Base-by-base conservation (phyloP, 2,888 invertebrate species). In the Exephanes ischioxanthus region DNA sequence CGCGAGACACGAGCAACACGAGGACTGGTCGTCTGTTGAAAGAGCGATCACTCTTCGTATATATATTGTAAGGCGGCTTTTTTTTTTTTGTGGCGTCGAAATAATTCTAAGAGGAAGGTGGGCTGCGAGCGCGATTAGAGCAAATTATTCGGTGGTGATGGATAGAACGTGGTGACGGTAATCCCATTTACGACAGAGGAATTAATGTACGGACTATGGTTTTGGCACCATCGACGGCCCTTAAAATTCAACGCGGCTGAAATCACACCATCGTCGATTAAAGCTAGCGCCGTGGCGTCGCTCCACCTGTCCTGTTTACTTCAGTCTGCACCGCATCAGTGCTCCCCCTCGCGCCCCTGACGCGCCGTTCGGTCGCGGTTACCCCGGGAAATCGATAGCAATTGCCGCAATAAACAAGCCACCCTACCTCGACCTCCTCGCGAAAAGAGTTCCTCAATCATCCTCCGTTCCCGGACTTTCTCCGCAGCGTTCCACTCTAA, bases 331-430 rank as follows among this genome's bases (percentile, higher is more conserved):
- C 48, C 19, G 72, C 72, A 72, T 55, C 37, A n/a, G 6, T 14
- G 9, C 14, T 16, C 5, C 26, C 55, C 48, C 41, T 71, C 68
- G 58, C 84, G 85, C 82, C 88, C 83, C 33, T 86, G 83, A 48
- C 22, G 19, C 22, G 22, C 48, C 68, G 58, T 41, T 37, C 66
- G 53, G 48, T 66, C 71, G 80, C 85, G 86, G 87, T 87, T 86
- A 79, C 77, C 70, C 70, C 70, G 83, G 82, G 83, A 88, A 89
- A 90, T 90, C 90, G 88, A 89, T 89, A 85, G 86, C 85, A 89
- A 88, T 90, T 83, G 87, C 86, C 76, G 84, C 83, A 80, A 88
- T 88, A 89, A 88, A 88, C 87, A 88, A 88, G 80, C 73, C 87
- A 67, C 67, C 67, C 72, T 22, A 68, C 58, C 73, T 30, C 16